These are phyloP conservation scores for Arnoldichthys spilopterus DNA, from an alignment of 2,797 vertebrate genomes.

Conservation along the genomic window DNA sequence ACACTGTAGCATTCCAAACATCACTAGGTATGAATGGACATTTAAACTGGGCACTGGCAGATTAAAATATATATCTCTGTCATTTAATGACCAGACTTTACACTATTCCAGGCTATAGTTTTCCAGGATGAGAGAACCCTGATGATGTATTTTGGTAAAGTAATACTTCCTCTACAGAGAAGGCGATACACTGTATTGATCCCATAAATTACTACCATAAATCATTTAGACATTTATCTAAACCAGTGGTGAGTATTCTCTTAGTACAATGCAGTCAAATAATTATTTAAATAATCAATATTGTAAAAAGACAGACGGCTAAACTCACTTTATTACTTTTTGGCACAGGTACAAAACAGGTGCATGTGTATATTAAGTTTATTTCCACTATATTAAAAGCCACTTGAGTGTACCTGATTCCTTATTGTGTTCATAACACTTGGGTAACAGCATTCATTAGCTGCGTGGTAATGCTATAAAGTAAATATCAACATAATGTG, in stretches of 20 bases:
- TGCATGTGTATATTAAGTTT: background rate
- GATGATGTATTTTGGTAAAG: too few species aligned
- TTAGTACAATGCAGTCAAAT: background rate
- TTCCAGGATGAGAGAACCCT: too few species aligned
- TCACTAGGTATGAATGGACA: too few species aligned
- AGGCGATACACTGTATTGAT: too few species aligned
- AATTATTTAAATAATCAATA: background rate
- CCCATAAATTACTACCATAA: too few species aligned
- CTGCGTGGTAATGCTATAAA: background rate
- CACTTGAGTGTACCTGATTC: background rate
- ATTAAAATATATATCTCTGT: too few species aligned
- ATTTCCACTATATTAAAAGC: background rate
- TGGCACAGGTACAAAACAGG: background rate
- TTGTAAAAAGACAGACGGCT: background rate
- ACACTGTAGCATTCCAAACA: too few species aligned
- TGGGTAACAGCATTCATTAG: background rate
- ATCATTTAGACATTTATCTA: background rate
- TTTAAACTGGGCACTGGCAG: too few species aligned
- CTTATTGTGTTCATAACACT: background rate
- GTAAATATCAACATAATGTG: background rate
- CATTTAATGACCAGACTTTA: too few species aligned
- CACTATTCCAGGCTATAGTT: too few species aligned
- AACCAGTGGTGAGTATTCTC: background rate
- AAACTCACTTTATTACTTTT: background rate
- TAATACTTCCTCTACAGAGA: too few species aligned